Evolutionary conservation across 2,888 invertebrate genomes (phyloP), one percentile per base, ranked within the genome.

Genomic region (Apamea sordens): DNA sequence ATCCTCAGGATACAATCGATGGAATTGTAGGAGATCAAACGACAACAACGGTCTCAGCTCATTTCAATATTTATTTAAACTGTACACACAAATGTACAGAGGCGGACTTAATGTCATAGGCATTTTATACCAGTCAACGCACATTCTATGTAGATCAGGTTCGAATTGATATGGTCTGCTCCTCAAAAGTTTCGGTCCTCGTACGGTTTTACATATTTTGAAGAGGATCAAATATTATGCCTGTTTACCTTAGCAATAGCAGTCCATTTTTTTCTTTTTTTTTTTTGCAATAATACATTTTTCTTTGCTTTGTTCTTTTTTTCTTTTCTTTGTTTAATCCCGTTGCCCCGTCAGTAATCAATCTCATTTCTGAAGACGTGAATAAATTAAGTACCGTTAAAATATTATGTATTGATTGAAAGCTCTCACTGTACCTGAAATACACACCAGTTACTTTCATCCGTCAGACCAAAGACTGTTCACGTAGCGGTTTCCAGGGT

Each of bases 361-460:
- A 21, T n/a, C 36, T 50, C 11, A 63, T 50, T 76, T 72, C 50
- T 11, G 18, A 18, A 50, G 36, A 41, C 50, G 8, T 28, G 1
- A 41, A 53, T 64, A 24, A 24, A 28, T 28, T 24, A 53, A 24
- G 7, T n/a, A 59, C n/a, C 18, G 11, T 13, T 56, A 10, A 41
- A 50, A n/a, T 15, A 76, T 28, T 47, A 0, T 63, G 6, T 63
- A 18, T 4, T 24, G 10, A 36, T 53, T 76, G 50, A 47, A 75
- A 44, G 36, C 28, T 50, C 36, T 59, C 56, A 18, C n/a, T 18
- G 21, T 65, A 24, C 36, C 59, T 74, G 61, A 64, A 80, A 68
- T 15, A 18, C 18, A 69, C 68, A 36, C 28, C 61, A 63, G 61
- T 32, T 28, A 18, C 61, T 61, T 61, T 56, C 63, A 71, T 11